Conservation (phyloP, 2,113 vertebrate genomes). For the Ceyx cyanopectus region DNA sequence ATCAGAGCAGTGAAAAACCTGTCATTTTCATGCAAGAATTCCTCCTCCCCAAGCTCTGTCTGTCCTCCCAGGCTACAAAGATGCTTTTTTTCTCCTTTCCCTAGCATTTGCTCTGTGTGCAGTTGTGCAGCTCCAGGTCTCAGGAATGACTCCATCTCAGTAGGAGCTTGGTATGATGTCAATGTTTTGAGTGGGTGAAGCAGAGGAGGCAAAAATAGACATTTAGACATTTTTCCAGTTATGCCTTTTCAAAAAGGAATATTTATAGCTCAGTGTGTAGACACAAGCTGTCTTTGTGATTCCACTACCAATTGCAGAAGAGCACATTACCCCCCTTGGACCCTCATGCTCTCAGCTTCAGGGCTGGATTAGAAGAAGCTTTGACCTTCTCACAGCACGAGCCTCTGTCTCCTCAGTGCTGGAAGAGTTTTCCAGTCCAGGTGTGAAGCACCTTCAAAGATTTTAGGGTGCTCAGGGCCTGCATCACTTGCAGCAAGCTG, state of each 20-base stretch:
- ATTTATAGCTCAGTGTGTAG: constrained; percentile 49
- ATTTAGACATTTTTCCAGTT: constrained; percentile 78
- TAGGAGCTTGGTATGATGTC: constrained; percentile 86
- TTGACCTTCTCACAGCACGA: neutral
- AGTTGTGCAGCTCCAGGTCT: neutral
- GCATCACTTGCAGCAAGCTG: neutral
- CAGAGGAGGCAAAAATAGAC: constrained; percentile 81
- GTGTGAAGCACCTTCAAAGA: rapidly evolving
- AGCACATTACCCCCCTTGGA: neutral
- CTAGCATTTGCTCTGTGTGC: neutral
- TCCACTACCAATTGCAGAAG: rapidly evolving
- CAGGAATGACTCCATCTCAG: neutral
- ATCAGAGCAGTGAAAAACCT: neutral
- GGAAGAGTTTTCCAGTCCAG: neutral
- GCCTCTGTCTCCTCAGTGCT: neutral
- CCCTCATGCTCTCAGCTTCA: rapidly evolving
- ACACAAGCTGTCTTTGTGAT: constrained; percentile 75
- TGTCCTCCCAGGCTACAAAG: neutral
- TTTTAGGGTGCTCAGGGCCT: rapidly evolving
- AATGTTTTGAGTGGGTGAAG: constrained; percentile 80
- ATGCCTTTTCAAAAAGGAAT: constrained; percentile 63
- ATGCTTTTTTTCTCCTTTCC: neutral
- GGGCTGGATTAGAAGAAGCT: neutral
- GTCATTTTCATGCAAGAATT: neutral
- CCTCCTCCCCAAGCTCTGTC: neutral